Conservation (phyloP, 2,113 vertebrate species). For the Caloenas nicobarica region DNA sequence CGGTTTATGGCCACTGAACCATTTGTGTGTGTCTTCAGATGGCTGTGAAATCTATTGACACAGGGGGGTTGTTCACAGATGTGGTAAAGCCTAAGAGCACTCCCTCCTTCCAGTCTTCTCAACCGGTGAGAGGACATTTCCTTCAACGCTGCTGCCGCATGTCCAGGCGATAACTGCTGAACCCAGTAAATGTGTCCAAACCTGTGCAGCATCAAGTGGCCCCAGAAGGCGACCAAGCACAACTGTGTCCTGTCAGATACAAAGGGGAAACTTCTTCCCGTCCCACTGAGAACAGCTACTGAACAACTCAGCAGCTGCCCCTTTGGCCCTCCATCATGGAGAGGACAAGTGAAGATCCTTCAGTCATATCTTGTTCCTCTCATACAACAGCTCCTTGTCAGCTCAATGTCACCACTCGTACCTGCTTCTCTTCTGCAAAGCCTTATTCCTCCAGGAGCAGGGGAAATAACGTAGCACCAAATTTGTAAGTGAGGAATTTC, state of each 20-base stretch:
- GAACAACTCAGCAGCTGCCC: accelerated
- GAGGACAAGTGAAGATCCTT: not conserved
- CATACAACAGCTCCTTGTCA: not conserved
- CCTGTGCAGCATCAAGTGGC: not conserved
- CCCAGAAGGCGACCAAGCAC: not conserved
- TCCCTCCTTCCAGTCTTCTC: not conserved
- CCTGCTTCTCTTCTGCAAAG: not conserved
- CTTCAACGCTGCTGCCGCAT: not conserved
- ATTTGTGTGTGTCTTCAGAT: not conserved
- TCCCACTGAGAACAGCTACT: not conserved
- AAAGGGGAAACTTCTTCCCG: not conserved
- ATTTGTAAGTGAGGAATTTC: not conserved
- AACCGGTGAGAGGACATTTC: not conserved
- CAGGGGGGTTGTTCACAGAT: not conserved
- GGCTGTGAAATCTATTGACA: not conserved
- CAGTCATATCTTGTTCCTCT: not conserved
- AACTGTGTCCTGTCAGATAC: accelerated
- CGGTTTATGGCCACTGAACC: not conserved
- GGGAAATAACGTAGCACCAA: not conserved
- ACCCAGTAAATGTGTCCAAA: not conserved
- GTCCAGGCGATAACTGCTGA: accelerated
- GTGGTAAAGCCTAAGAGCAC: not conserved
- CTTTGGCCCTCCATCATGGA: not conserved
- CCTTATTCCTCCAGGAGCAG: not conserved
- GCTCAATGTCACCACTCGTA: not conserved